Percentiles rank a stretch among this genome's conserved stretches.
These are phyloP conservation scores for Entomobrya proxima DNA, from an alignment of 2,888 invertebrate genomes.

Conservation along the genomic window DNA sequence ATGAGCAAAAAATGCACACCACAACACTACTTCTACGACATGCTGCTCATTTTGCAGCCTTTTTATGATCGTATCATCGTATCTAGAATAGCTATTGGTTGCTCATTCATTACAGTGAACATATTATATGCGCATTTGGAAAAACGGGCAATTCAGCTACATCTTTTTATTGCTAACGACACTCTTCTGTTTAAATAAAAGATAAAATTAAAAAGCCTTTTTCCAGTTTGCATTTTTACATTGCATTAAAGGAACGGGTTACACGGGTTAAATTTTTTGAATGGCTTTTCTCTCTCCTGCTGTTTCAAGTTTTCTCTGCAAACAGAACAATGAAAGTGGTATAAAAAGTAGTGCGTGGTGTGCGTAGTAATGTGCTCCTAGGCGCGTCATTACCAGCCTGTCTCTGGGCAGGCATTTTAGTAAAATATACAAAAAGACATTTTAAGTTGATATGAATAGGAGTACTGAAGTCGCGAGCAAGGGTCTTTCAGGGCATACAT, in stretches of 20 bases:
- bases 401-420: not conserved
- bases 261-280: slow-evolving; percentile 49
- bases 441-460: not conserved
- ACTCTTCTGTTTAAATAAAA: slow-evolving; percentile 60
- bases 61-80: slow-evolving; percentile 8
- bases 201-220: slow-evolving; percentile 62
- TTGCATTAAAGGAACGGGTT: slow-evolving; percentile 39
- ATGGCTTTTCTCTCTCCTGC: slow-evolving; percentile 32
- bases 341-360: slow-evolving; percentile 26
- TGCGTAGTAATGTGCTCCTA: slow-evolving; percentile 32
- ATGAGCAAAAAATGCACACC: slow-evolving; percentile 36
- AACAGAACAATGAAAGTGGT: slow-evolving; percentile 30
- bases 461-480: not conserved
- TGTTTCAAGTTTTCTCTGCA: not conserved
- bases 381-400: slow-evolving; percentile 12
- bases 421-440: not conserved
- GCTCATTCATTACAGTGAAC: not conserved
- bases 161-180: slow-evolving; percentile 57
- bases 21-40: not conserved
- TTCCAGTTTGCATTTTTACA: slow-evolving; percentile 43
- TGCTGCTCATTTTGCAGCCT: slow-evolving; percentile 34
- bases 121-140: not conserved
- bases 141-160: slow-evolving; percentile 41
- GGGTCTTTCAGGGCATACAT: not conserved
- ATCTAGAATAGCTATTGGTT: slow-evolving; percentile 7